Conservation (phyloP, 2,888 invertebrate species). For the Volucella inflata region DNA sequence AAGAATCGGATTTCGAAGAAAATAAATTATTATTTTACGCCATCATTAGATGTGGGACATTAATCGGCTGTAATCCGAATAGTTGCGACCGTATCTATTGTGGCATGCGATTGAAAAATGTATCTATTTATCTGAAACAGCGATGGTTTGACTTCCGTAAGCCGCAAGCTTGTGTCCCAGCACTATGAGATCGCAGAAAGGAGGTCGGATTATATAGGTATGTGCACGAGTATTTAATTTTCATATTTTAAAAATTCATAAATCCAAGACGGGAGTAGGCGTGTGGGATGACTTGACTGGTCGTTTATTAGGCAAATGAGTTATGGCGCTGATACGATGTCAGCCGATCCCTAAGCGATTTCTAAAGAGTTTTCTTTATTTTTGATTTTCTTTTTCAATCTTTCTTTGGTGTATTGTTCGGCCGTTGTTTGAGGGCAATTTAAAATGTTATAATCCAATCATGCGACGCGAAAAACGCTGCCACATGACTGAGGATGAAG, state of each 20-base stretch:
- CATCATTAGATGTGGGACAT: slow-evolving; percentile 30
- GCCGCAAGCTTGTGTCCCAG: background rate
- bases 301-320: slow-evolving; percentile 61
- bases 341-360: slow-evolving; percentile 57
- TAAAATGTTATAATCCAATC: slow-evolving; percentile 69
- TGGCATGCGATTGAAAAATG: slow-evolving; percentile 54
- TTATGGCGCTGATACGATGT: slow-evolving; percentile 58
- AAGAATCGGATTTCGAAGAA: slow-evolving; percentile 56
- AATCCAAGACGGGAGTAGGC: slow-evolving; percentile 61
- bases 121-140: slow-evolving; percentile 61
- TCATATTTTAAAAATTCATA: slow-evolving; percentile 70
- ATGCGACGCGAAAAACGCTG: slow-evolving; percentile 55
- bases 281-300: slow-evolving; percentile 58
- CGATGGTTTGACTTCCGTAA: slow-evolving; percentile 55
- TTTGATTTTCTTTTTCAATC: slow-evolving; percentile 12
- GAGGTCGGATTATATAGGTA: slow-evolving; percentile 48
- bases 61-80: slow-evolving; percentile 46
- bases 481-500: slow-evolving; percentile 33
- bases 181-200: background rate
- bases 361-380: slow-evolving; percentile 24
- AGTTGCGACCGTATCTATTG: slow-evolving; percentile 32
- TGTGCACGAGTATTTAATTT: slow-evolving; percentile 41
- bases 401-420: slow-evolving; percentile 47
- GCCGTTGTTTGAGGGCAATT: slow-evolving; percentile 65
- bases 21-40: slow-evolving; percentile 59